Percentiles rank a stretch among this genome's conserved stretches.
These are phyloP conservation scores for Harpagifer antarcticus DNA, from an alignment of 2,797 vertebrate species.

Conservation along the genomic window DNA sequence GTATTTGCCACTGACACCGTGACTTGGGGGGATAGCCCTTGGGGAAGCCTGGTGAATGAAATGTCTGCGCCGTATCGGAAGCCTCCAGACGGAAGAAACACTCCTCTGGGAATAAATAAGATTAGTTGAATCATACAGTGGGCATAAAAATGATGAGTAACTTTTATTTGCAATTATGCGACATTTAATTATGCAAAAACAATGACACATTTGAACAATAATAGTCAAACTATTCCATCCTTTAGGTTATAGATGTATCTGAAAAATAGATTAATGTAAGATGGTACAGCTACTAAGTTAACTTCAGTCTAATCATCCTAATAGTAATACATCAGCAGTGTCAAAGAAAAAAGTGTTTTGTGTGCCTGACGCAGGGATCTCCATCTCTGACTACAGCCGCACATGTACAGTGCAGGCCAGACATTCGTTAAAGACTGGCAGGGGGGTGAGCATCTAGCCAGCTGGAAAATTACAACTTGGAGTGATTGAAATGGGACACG, in stretches of 20 bases:
- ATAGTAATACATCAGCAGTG: slow-evolving; percentile 42
- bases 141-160: background rate
- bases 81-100: slow-evolving; percentile 80
- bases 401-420: slow-evolving; percentile 55
- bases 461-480: slow-evolving; percentile 80
- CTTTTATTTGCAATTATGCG: background rate
- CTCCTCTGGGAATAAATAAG: slow-evolving; percentile 51
- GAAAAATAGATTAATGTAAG: slow-evolving; percentile 24
- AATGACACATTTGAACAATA: slow-evolving; percentile 7
- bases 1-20: slow-evolving; percentile 88
- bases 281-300: slow-evolving; percentile 20
- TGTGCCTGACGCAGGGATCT: slow-evolving; percentile 35
- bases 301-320: slow-evolving; percentile 39
- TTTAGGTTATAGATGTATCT: slow-evolving; percentile 12
- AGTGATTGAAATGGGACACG: slow-evolving; percentile 77
- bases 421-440: slow-evolving; percentile 74
- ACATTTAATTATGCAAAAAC: background rate
- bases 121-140: slow-evolving; percentile 10
- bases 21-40: slow-evolving; percentile 54
- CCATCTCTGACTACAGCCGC: slow-evolving; percentile 57
- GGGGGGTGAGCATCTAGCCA: slow-evolving; percentile 74
- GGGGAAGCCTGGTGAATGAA: slow-evolving; percentile 73
- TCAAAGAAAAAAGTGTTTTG: slow-evolving; percentile 26
- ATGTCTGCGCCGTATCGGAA: background rate
- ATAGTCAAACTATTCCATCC: slow-evolving; percentile 8